Evolutionary conservation across 2,888 invertebrate species (phyloP), one percentile per base, ranked within the genome.

Genomic region (Fragum whitleyi): DNA sequence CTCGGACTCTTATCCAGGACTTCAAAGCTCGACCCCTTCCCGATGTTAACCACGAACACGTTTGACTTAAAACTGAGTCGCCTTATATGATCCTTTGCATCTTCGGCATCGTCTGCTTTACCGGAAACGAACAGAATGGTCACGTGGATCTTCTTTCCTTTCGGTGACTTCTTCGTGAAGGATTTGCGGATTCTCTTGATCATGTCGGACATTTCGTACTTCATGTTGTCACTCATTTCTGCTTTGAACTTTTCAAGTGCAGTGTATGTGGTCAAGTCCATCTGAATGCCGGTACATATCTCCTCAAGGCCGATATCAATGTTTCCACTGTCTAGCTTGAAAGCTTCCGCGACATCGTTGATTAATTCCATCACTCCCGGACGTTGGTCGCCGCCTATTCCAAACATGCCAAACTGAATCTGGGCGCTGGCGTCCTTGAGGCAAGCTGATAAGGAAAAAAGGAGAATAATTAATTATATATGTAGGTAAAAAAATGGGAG

Each of bases 361-460:
- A 83, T 67, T 39, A 83, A 78, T 21, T 75, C 73, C 11, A 21
- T n/a, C 16, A 74, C 80, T 29, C 42, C 47, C 9, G 51, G 36
- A n/a, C 73, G 70, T 14, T 75, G 68, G 9, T 26, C 65, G 11
- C 78, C 80, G 9, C 80, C 80, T 19, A 80, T 78, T 2, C 70
- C 69, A 36, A 62, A 62, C 36, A 83, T 53, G 29, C 83, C 83
- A 55, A 83, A 83, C 28, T 78, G 57, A 26, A 83, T 69, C 59
- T 83, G 77, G 21, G 80, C 77, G 19, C 69, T 36, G 0, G 75
- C 26, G 28, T 69, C 57, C 21, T 65, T 21, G 14, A 70, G 23
- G 36, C 83, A 83, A 32, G 39, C 83, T 83, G 42, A 14, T n/a
- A 14, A 47, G 5, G 3, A 47, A 47, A 14, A 47, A 9, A 47